Base-by-base conservation (phyloP, 2,888 invertebrate genomes). In the Rhaphigaster nebulosa region DNA sequence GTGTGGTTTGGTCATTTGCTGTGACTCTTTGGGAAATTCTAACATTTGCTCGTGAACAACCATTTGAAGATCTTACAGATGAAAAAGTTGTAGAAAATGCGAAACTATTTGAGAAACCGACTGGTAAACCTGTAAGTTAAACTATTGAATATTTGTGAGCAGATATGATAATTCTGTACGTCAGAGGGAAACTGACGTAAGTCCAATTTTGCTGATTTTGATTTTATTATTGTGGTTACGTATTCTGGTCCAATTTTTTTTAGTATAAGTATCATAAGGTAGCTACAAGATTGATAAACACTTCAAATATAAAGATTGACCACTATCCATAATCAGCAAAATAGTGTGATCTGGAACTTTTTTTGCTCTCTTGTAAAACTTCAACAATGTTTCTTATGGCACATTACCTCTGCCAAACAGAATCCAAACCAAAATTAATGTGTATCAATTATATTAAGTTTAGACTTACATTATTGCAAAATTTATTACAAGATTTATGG, bases 1-100 rank as follows among this genome's bases (percentile, higher is more conserved):
- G 97, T 92, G 98, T 98, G 94, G 97, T 97, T 87, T 98, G 98
- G 98, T 96, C 97, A 90, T 98, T 97, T 93, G 98, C 97, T 87
- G 97, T 98, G 91, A 96, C 97, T 89, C 94, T 98, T 92, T 98
- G 97, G 97, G 98, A 98, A 94, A 96, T 98, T 92, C 94, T 98
- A 93, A 97, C 97, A 70, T 96, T 96, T 94, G 97, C 97, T 87
- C 95, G 97, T 90, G 96, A 97, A 93, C 97, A 97, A 93, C 98
- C 98, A 15, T 98, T 96, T 94, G 96, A 96, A 93, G 96, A 96
- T 93, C 94, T 97, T 93, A 95, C 95, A 92, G 97, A 98, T 94
- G 96, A 97, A 93, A 96, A 96, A 93, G 96, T 98, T 92, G 96
- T 98, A 92, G 97, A 97, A 93, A 97, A 97, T 94, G 96, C 97